Base-by-base conservation (phyloP, 2,797 vertebrate genomes). In the Sparus aurata region DNA sequence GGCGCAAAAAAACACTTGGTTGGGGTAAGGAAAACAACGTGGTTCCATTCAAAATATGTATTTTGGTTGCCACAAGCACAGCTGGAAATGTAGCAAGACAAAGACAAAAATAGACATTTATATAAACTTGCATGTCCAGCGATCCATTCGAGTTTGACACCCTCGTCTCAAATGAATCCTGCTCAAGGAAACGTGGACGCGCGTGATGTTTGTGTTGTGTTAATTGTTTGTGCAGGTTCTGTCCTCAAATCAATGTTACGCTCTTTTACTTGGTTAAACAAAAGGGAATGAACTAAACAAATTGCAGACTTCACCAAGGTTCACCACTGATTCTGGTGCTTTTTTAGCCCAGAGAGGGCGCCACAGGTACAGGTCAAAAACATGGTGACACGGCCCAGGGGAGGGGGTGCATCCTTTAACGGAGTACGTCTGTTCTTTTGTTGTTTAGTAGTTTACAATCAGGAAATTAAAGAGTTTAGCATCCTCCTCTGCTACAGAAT, bases 301-400 rank as follows among this genome's bases (percentile, higher is more conserved):
- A 30, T 23, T 55, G 20, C 17, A 30, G 18, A 43, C 23, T 0
- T 50, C 12, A 41, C 6, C 22, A 1, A 63, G 15, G 20, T n/a
- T n/a, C n/a, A n/a, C n/a, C n/a, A 38, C n/a, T 22, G 23, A 15
- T 70, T 65, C 5, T 20, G 54, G 12, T 25, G 1, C 12, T 13
- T 17, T 17, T 45, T 66, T 25, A 38, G 4, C 55, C 61, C 45
- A 68, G 71, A 63, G 62, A 53, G 62, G 62, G 67, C 62, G 38
- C 30, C 73, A 69, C 41, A 55, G 12, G 12, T 63, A 8, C 58
- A 49, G 52, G 58, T 79, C 52, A 58, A 12, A 53, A 27, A 58
- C 49, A 52, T 4, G 1, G n/a, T 23, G 50, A 20, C 43, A 16
- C 47, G 20, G 1, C 2, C 53, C 11, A 50, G 4, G 62, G 25